Base-by-base conservation (phyloP, 2,797 vertebrate species). In the Pipistrellus pipistrellus region DNA sequence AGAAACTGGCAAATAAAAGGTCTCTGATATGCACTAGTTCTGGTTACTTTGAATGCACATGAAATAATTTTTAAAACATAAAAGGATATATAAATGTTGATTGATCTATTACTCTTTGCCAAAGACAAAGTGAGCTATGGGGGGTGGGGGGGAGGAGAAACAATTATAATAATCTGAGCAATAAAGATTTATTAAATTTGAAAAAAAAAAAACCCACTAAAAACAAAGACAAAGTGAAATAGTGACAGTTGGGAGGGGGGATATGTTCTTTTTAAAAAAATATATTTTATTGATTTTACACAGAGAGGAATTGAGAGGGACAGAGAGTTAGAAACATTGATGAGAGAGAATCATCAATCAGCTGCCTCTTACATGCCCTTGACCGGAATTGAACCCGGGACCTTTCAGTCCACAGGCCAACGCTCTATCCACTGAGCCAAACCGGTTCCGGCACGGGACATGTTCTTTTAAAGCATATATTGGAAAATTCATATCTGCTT, bases 31-130 rank as follows among this genome's bases (percentile, higher is more conserved):
- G 32, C 0, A 32, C 6, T 32, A 25, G 23, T 62, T 89, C 5
- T 55, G 35, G 17, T 83, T 78, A 55, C 32, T 85, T 55, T 75
- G 72, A 90, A 23, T 64, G 3, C 27, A 48, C n/a, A 6, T 27
- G 41, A 82, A 93, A 77, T 88, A 82, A 84, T 53, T 82, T 64
- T 41, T 82, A 90, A 94, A 91, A 82, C 14, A 25, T 77, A 46
- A 91, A 78, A 68, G 4, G 23, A 51, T 69, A 12, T 20, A 5
- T 82, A 78, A 77, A 87, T 87, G 18, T 62, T 88, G 48, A 32
- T 25, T 77, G 30, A 73, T 84, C 57, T 27, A 14, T 59, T 91
- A 77, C 18, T 57, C 95, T 94, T 90, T 53, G 20, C 41, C 15
- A 66, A 55, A 95, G 92, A 89, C n/a, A 76, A 80, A 73, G 44